Conservation (phyloP, 2,113 vertebrate genomes). For the Forbesichthys papilliferus region DNA sequence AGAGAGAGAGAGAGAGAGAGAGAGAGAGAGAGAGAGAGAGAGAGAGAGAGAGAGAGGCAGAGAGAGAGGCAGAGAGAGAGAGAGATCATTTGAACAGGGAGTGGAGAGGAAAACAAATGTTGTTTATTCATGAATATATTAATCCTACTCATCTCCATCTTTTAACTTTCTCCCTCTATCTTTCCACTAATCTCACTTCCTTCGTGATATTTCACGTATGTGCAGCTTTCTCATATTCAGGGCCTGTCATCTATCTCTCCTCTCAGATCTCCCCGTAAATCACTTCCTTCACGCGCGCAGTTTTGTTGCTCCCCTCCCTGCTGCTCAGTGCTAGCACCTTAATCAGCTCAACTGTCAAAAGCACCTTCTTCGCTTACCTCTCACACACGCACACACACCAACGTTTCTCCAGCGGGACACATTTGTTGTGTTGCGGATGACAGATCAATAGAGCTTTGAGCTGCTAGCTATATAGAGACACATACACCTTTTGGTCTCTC, state of each 20-base stretch:
- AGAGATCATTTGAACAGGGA: slow-evolving; percentile 28
- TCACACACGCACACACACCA: slow-evolving; percentile 19
- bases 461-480: no score
- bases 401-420: slow-evolving; percentile 20
- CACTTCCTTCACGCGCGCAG: slow-evolving; percentile 57
- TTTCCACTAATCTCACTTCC: slow-evolving; percentile 66
- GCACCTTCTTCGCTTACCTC: slow-evolving; percentile 61
- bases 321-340: slow-evolving; percentile 61
- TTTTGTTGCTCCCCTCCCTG: slow-evolving; percentile 39
- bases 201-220: slow-evolving; percentile 54
- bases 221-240: slow-evolving; percentile 63
- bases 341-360: slow-evolving; percentile 70
- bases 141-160: slow-evolving; percentile 45
- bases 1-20: slow-evolving; percentile 1
- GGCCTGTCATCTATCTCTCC: slow-evolving; percentile 60
- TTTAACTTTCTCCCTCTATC: slow-evolving; percentile 11
- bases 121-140: slow-evolving; percentile 37
- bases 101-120: slow-evolving; percentile 33
- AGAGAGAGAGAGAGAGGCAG: neutral
- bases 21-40: neutral
- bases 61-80: slow-evolving; percentile 33
- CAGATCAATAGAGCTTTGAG: no score
- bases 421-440: no score
- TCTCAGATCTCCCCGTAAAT: slow-evolving; percentile 66
- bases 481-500: no score